Evolutionary conservation across 1,140 invertebrate species (phyloP), one percentile per base, ranked within the genome.

Genomic region (Lethocerus indicus): DNA sequence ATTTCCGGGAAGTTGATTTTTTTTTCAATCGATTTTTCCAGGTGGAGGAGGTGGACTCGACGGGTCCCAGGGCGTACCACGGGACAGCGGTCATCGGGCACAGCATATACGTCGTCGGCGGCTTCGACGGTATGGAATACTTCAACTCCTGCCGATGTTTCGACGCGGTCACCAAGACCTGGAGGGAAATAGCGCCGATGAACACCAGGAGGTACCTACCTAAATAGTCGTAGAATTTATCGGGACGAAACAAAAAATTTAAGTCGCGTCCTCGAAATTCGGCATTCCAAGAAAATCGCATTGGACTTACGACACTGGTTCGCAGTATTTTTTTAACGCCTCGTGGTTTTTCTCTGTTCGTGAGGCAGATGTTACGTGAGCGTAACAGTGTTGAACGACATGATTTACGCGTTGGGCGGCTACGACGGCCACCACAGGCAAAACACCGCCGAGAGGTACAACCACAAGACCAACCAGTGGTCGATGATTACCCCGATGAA

Each of bases 371-470:
- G 74, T 57, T 80, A 79, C 57, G 76, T 83, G 1, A 79, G 77
- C 52, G 75, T 76, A 0, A 72, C 74, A 1, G 69, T 76, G 0
- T 55, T 82, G 0, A 71, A 82, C 9, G 75, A 79, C 51, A 58
- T 69, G 1, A 73, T 84, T 47, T 84, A 82, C 59, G 79, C 81
- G 1, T 79, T 84, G 71, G 80, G 82, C 25, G 83, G 83, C 3
- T 85, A 75, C 59, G 80, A 85, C 62, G 82, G 84, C 4, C 73
- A 78, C 53, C 69, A 75, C 58, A 68, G 81, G 13, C 72, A 82
- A 54, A 80, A 79, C 55, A 77, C 75, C 0, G 82, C 75, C n/a
- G 84, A 87, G 61, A 68, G 72, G 44, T 87, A 84, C 59, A 73
- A 85, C 60, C 75, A 78, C 20, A 67, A 67, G 18, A 70, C 65